These are phyloP conservation scores for Aselliscus stoliczkanus DNA, from an alignment of 2,797 vertebrate genomes.

Conservation along the genomic window DNA sequence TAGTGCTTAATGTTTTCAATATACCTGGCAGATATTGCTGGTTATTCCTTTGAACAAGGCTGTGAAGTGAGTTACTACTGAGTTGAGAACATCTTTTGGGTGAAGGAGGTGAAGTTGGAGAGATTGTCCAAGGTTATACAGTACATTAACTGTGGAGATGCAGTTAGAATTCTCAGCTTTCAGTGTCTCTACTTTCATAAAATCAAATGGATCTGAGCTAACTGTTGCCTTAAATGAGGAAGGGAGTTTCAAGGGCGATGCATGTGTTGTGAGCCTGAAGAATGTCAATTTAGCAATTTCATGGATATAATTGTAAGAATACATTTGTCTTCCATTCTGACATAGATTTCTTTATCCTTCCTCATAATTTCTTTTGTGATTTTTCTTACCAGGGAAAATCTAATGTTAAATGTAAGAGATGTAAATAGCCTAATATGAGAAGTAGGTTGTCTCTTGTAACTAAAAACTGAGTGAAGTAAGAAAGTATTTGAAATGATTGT, in stretches of 20 bases:
- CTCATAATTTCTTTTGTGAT: background rate
- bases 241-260: background rate
- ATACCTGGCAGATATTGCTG: background rate
- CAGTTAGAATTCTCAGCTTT: conserved; percentile 9
- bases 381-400: background rate
- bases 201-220: background rate
- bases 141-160: background rate
- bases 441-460: background rate
- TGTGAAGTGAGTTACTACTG: background rate
- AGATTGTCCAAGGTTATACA: background rate
- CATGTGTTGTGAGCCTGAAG: background rate
- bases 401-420: background rate
- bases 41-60: background rate
- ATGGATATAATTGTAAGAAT: background rate
- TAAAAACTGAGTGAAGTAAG: background rate
- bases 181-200: background rate
- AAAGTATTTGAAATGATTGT: background rate
- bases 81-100: background rate
- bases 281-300: background rate
- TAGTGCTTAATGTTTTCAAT: background rate
- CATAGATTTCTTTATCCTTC: background rate
- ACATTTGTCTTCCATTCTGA: background rate
- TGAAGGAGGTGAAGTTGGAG: background rate
- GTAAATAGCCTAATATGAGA: background rate
- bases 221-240: conserved; percentile 6